These are phyloP conservation scores for Pogonus chalceus DNA, from an alignment of 1,140 invertebrate genomes.

Conservation along the genomic window DNA sequence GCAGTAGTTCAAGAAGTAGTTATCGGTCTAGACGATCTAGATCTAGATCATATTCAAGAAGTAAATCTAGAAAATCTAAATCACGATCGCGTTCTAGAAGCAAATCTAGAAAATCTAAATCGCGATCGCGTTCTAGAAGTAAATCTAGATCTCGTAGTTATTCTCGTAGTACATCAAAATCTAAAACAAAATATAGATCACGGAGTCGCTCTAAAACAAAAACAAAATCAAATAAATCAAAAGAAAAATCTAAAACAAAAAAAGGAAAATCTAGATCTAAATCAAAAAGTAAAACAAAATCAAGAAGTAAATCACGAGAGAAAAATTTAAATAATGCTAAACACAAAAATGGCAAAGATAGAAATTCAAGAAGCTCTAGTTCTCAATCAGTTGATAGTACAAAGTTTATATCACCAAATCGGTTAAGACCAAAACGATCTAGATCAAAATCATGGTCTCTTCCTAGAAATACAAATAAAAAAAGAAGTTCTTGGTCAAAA, in stretches of 20 bases:
- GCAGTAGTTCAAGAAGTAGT: slow-evolving; percentile 18
- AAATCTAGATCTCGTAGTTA: slow-evolving; percentile 12
- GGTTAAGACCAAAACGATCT: slow-evolving; percentile 17
- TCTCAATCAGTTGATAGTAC: slow-evolving; percentile 26
- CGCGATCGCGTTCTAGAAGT: slow-evolving; percentile 18
- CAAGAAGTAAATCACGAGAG: too few species aligned
- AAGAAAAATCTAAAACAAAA: slow-evolving; percentile 3
- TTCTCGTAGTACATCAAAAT: slow-evolving; percentile 10
- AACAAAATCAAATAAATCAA: background rate
- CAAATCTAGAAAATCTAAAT: slow-evolving; percentile 16
- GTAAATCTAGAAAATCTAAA: slow-evolving; percentile 18
- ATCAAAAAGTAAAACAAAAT: slow-evolving; percentile 20
- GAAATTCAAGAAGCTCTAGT: slow-evolving; percentile 18
- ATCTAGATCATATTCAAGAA: slow-evolving; percentile 23
- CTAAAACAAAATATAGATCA: slow-evolving; percentile 26
- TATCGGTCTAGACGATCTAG: slow-evolving; percentile 18
- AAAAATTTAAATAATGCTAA: slow-evolving; percentile 6
- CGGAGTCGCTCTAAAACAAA: slow-evolving; percentile 10
- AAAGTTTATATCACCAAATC: slow-evolving; percentile 28
- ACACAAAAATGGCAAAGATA: slow-evolving; percentile 16
- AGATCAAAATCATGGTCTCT: slow-evolving; percentile 31
- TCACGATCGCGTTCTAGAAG: slow-evolving; percentile 21
- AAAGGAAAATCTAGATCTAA: slow-evolving; percentile 12
- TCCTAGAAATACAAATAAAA: slow-evolving; percentile 19
- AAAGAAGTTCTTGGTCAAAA: slow-evolving; percentile 23